Evolutionary conservation across 2,888 invertebrate species (phyloP), one percentile per base, ranked within the genome.

Genomic region (Ellobium chinense): DNA sequence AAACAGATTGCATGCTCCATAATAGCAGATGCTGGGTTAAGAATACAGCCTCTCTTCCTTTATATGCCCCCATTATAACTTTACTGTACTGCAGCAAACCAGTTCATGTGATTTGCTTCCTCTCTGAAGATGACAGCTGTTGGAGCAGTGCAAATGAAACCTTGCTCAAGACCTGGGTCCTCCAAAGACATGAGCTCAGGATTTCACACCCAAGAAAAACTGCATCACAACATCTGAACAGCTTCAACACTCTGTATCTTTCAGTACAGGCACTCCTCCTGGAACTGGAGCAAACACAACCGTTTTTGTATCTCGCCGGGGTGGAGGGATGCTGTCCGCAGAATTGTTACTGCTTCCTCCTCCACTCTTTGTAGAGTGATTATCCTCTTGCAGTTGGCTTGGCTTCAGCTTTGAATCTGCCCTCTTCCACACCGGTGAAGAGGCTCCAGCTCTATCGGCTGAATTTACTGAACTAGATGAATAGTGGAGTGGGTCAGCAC

Each of bases 401-500:
- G 73, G 73, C 65, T 81, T 74, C 54, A 65, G n/a, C 54, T 68
- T 80, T 24, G 58, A 54, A 56, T 74, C 70, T 2, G 70, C 75
- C 74, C 78, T 63, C 24, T 75, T 78, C 84, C 78, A 81, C 9
- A 80, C 78, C 1, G 81, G 80, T 4, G 78, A 81, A 56, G 79
- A 34, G 9, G 66, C 60, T 18, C 82, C 82, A 21, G 85, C 98
- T 98, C 98, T 98, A 95, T 98, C 98, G 96, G 96, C 84, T 24
- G 87, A 85, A n/a, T 83, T 85, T 21, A 81, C 76, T 9, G 84
- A 80, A 29, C 85, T 77, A 56, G 97, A 97, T 90, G 97, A 97
- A 94, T 97, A 97, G 93, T 96, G 96, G 90, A 97, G 96, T 82
- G 98, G 98, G 91, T 97, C 97, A 94, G 97, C 97, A 88, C 97